phyloP scores from a whole-genome alignment of 2,113 vertebrate genomes.

The Lates calcarifer region DNA sequence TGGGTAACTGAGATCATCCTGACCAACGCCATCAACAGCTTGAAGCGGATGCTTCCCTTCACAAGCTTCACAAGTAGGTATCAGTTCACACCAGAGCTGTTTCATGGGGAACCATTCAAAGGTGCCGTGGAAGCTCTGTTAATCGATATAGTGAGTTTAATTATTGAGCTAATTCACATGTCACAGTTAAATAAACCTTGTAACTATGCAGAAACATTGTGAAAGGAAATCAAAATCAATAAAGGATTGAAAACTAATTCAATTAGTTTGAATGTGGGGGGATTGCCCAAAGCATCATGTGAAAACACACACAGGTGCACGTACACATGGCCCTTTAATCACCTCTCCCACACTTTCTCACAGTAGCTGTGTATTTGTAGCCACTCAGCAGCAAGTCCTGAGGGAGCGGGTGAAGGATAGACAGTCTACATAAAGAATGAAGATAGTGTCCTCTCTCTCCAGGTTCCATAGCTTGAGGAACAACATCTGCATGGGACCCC shows the following conservation, averaged over 20 bases:
- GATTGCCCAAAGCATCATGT: slow-evolving; percentile 4
- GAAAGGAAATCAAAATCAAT: slow-evolving; percentile 14
- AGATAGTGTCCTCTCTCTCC: slow-evolving; percentile 31
- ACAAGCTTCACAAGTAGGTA: background rate
- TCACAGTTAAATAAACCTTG: slow-evolving; percentile 32
- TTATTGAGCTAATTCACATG: slow-evolving; percentile 30
- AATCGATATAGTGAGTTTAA: slow-evolving; percentile 31
- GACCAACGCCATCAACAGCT: background rate
- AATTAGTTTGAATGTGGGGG: slow-evolving; percentile 21
- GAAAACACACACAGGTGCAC: background rate
- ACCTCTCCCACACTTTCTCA: slow-evolving; percentile 15
- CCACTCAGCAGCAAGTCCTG: slow-evolving; percentile 6
- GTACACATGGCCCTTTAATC: slow-evolving; percentile 18
- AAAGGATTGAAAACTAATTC: slow-evolving; percentile 30
- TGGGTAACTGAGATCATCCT: background rate
- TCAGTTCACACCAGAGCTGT: background rate
- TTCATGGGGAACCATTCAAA: slow-evolving; percentile 1
- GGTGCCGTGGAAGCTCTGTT: background rate
- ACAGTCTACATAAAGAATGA: slow-evolving; percentile 31
- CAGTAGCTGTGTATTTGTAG: slow-evolving; percentile 23
- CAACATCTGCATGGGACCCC: slow-evolving; percentile 48
- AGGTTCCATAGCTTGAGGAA: slow-evolving; percentile 39
- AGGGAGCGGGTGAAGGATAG: slow-evolving; percentile 22
- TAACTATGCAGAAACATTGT: slow-evolving; percentile 1
- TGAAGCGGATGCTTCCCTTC: background rate